These are phyloP conservation scores for Papilio gigon DNA, from an alignment of 2,888 invertebrate species.

Conservation along the genomic window DNA sequence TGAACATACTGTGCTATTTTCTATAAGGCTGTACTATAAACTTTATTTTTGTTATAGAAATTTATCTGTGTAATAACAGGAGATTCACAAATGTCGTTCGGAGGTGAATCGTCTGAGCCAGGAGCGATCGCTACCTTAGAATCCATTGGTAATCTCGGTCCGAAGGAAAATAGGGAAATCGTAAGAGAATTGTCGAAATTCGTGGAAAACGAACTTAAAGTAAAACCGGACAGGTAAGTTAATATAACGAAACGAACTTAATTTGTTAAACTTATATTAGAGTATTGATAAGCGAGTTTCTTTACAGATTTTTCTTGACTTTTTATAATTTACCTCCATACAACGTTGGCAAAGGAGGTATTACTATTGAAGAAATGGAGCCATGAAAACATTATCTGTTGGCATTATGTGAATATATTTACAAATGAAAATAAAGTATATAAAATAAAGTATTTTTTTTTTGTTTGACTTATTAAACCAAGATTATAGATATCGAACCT, in stretches of 20 bases:
- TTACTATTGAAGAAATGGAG: constrained; percentile 45
- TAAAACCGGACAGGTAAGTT: constrained; percentile 57
- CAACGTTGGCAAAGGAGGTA: constrained; percentile 54
- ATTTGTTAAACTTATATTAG: background rate
- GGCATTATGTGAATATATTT: too few relatives aligned
- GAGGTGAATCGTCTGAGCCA: constrained; percentile 45
- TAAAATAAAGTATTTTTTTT: too few relatives aligned
- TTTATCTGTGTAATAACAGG: constrained; percentile 45
- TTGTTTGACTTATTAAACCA: background rate
- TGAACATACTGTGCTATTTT: too few relatives aligned
- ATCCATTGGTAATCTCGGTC: constrained; percentile 49
- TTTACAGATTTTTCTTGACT: constrained; percentile 66
- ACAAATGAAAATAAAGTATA: background rate
- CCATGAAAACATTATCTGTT: background rate
- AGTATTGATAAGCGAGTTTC: background rate
- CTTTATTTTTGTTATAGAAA: constrained; percentile 42
- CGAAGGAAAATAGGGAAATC: constrained; percentile 51
- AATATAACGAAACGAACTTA: background rate
- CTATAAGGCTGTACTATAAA: too few relatives aligned
- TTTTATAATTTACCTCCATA: constrained; percentile 60
- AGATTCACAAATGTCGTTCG: constrained; percentile 46
- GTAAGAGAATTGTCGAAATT: constrained; percentile 57
- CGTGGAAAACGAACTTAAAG: constrained; percentile 60
- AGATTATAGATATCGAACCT: background rate
- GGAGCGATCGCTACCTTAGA: constrained; percentile 47